Base-by-base conservation (phyloP, 2,797 vertebrate genomes). In the Valencia hispanica region DNA sequence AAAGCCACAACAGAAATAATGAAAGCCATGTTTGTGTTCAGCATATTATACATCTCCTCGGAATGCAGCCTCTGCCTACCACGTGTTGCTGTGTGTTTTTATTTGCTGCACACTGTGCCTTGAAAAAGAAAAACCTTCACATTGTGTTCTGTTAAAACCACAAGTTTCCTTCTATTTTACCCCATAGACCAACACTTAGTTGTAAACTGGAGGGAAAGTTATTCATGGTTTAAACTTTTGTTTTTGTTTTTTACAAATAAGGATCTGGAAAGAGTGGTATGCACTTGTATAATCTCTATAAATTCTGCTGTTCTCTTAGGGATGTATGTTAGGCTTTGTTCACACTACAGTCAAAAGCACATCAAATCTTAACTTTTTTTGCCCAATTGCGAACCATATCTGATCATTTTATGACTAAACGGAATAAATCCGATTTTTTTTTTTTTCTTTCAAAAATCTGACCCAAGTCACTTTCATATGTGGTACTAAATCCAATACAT, bases 51-150 rank as follows among this genome's bases (percentile, higher is more conserved):
- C 88, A 79, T 80, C 68, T 77, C 66, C 68, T 20, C 73, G 81
- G 83, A 90, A 91, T 91, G 82, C 65, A 83, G 70, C 83, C 55
- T 86, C 86, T 84, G 81, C 81, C 69, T 76, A 53, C 65, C 74
- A 74, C 27, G 48, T 61, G 77, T 51, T 32, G 34, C 1, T 66
- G 30, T 11, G 10, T 68, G 15, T 10, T 34, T 34, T 30, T 68
- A 36, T 68, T 66, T 50, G 72, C 57, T 30, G 63, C 63, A 66
- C 4, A 3, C 36, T 3, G 34, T 10, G 34, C 36, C 63, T n/a
- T 2, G 10, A 22, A 66, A 39, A 53, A 53, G 22, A 5, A 53
- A 53, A 66, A 25, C 41, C 8, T 68, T 27, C 41, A 45, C 65
- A 27, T 68, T 68, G 43, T 68, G 5, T 27, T 6, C 12, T 3